phyloP scores from a whole-genome alignment of 1,140 invertebrate species.

The Drosophila subobscura region DNA sequence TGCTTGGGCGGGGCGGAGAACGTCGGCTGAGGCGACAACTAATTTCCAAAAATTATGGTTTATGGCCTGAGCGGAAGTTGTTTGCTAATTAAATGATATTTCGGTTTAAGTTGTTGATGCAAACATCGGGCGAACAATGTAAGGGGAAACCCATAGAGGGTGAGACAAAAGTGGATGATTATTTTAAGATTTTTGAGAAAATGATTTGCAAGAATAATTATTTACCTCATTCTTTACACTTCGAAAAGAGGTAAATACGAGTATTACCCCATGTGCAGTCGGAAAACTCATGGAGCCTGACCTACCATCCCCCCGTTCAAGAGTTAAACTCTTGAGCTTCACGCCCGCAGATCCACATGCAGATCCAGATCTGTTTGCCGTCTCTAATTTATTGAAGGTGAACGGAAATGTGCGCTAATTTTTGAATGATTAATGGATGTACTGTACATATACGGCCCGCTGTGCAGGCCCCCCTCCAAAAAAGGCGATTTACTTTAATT shows the following conservation, averaged over 20 bases:
- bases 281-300: constrained; percentile 17
- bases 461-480: constrained; percentile 24
- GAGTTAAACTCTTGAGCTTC: background rate
- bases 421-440: constrained; percentile 71
- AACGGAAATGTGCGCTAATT: constrained; percentile 79
- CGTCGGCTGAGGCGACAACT: constrained; percentile 28
- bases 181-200: no score
- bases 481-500: constrained; percentile 76
- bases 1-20: constrained; percentile 1
- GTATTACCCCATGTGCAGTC: no score
- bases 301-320: background rate
- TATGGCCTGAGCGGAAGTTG: constrained; percentile 44
- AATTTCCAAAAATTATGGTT: constrained; percentile 46
- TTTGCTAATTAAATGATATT: constrained; percentile 65
- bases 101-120: no score
- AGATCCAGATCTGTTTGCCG: constrained; percentile 32
- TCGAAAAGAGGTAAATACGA: no score
- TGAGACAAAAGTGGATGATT: no score
- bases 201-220: background rate
- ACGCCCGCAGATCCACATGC: constrained; percentile 21
- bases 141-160: constrained; percentile 36
- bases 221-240: background rate
- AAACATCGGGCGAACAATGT: constrained; percentile 46
- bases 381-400: constrained; percentile 78
- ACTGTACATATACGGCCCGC: constrained; percentile 14